Evolutionary conservation across 2,888 invertebrate genomes (phyloP), one percentile per base, ranked within the genome.

Genomic region (Plutella xylostella): DNA sequence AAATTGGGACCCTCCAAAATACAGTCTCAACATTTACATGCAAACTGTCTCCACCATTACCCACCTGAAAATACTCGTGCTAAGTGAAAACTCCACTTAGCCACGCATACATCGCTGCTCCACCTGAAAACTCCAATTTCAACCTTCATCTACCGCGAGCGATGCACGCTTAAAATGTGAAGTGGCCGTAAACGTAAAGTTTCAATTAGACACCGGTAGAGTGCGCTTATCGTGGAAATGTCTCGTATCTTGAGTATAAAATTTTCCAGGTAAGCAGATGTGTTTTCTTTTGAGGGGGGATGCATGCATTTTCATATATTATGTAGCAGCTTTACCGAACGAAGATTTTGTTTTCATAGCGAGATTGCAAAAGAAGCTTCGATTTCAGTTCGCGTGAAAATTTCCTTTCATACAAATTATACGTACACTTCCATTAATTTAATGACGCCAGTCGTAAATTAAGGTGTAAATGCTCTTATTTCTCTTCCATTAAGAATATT

Each of bases 1-100:
- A 39, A 22, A 14, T 14, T 4, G 17, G 14, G 17, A 34, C 33
- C 3, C 33, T 15, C 34, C 17, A 15, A 17, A 14, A 15, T 9
- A 17, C 17, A 14, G 15, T 17, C 4, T 15, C 7, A 34, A 3
- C 34, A 34, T 34, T 34, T 34, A 17, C 17, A 34, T 34, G 34
- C 34, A 34, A 34, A 34, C 34, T 34, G 34, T 34, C 34, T 34
- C 34, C 34, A 14, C 34, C 14, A 15, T 34, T 34, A 34, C 34
- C 34, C 15, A 3, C 4, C 17, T 6, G 34, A 14, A 33, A 34
- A 34, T 17, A 28, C 34, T 17, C 34, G 15, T 17, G 14, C 34
- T 17, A 15, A 34, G 14, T 17, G 7, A 15, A 7, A 4, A 15
- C 5, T 34, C 17, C 34, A 34, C 34, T 34, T 34, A 34, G 34